A percentile compares a stretch with the other conserved stretches of the same genome.
These are phyloP conservation scores for Rotaria magnacalcarata DNA, from an alignment of 2,888 invertebrate genomes.

Conservation along the genomic window DNA sequence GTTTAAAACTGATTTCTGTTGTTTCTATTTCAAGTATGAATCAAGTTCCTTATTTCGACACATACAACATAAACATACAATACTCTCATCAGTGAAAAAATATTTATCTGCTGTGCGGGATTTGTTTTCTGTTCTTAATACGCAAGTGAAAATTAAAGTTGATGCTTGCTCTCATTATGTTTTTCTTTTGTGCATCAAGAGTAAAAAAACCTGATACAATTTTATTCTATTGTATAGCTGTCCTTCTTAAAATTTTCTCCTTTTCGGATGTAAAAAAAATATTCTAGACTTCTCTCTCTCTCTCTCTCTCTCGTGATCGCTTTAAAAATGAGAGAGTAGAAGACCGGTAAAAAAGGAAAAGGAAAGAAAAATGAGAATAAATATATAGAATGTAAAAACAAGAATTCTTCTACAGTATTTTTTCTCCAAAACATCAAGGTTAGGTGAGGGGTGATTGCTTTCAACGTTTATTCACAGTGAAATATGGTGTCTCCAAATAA, in stretches of 20 bases:
- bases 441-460: not conserved
- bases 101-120: too few relatives aligned
- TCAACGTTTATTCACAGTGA: not conserved
- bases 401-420: not conserved
- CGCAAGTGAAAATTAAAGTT: too few relatives aligned
- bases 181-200: too few relatives aligned
- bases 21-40: too few relatives aligned
- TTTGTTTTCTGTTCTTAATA: too few relatives aligned
- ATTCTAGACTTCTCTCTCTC: not conserved
- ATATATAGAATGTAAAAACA: not conserved
- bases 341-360: not conserved
- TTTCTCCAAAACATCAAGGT: not conserved
- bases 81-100: too few relatives aligned
- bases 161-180: too few relatives aligned
- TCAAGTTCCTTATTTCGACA: too few relatives aligned
- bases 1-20: too few relatives aligned
- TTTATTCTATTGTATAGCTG: not conserved
- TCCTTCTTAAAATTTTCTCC: not conserved
- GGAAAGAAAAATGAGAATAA: not conserved
- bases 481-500: not conserved
- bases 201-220: not conserved
- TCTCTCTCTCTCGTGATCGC: not conserved
- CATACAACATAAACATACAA: too few relatives aligned
- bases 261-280: not conserved
- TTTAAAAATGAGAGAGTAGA: not conserved